Conservation (phyloP, 2,888 invertebrate genomes). For the Helicoverpa assulta region DNA sequence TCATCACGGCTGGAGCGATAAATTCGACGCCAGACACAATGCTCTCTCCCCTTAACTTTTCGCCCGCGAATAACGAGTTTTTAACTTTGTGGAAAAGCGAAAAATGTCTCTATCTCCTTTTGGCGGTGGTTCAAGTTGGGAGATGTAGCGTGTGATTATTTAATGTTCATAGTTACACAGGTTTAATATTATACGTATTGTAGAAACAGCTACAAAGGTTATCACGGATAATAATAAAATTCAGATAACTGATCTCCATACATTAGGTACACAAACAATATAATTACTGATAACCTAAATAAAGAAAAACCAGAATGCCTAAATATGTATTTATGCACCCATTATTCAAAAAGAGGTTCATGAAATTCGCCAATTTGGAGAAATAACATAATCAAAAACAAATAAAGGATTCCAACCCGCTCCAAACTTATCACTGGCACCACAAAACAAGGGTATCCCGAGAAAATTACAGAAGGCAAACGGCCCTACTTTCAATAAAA, state of each 20-base stretch:
- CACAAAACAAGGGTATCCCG: slow-evolving; percentile 78
- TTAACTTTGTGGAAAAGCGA: slow-evolving; percentile 90
- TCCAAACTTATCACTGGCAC: slow-evolving; percentile 56
- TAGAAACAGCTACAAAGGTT: no score
- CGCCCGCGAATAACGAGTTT: slow-evolving; percentile 89
- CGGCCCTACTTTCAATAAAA: slow-evolving; percentile 89
- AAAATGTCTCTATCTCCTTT: slow-evolving; percentile 87
- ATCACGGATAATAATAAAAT: no score
- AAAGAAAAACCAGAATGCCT: no score
- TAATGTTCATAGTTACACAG: no score
- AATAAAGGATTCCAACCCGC: not conserved
- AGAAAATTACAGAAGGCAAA: slow-evolving; percentile 88
- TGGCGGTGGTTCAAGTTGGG: slow-evolving; percentile 56
- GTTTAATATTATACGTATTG: no score
- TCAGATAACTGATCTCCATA: no score
- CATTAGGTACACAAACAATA: no score
- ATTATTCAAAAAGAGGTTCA: no score
- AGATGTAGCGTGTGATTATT: slow-evolving; percentile 48
- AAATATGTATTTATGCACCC: no score
- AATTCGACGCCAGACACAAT: slow-evolving; percentile 84
- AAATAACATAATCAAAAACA: not conserved
- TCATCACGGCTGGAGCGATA: slow-evolving; percentile 75
- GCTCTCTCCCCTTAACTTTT: slow-evolving; percentile 85
- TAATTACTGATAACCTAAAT: no score
- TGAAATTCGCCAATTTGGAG: no score